Conservation (phyloP, 1,140 invertebrate genomes). For the Trissolcus basalis region DNA sequence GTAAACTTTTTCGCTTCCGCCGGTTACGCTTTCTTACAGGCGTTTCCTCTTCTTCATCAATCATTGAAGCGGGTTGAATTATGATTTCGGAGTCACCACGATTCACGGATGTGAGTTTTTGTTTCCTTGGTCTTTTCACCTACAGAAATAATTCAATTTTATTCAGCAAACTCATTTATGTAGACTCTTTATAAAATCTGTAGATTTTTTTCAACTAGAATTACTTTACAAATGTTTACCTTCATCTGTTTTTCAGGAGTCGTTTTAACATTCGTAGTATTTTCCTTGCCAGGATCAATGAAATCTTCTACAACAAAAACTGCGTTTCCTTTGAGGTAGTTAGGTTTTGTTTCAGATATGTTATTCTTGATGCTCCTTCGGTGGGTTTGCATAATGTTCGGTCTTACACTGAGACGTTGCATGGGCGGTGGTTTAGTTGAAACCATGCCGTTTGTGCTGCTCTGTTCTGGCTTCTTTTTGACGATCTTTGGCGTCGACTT, state of each 20-base stretch:
- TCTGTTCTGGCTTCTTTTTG: constrained; percentile 29
- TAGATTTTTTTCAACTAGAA: neutral
- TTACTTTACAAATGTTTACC: constrained; percentile 9
- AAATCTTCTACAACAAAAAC: constrained; percentile 27
- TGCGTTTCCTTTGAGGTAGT: constrained; percentile 32
- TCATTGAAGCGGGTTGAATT: constrained; percentile 69
- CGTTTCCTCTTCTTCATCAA: constrained; percentile 65
- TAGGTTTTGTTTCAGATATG: constrained; percentile 4
- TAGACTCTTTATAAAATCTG: neutral
- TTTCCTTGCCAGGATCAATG: constrained; percentile 42
- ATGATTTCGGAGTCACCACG: constrained; percentile 74
- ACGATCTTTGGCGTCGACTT: constrained; percentile 30
- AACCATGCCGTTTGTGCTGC: constrained; percentile 28
- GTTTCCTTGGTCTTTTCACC: constrained; percentile 72
- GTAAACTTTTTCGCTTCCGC: constrained; percentile 61
- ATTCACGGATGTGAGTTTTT: constrained; percentile 71
- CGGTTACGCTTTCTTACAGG: constrained; percentile 61
- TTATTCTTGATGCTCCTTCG: constrained; percentile 30
- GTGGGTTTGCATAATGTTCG: constrained; percentile 54
- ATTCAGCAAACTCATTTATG: neutral
- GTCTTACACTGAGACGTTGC: constrained; percentile 33
- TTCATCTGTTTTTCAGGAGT: constrained; percentile 34
- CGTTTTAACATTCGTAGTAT: constrained; percentile 13
- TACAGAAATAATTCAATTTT: constrained; percentile 31
- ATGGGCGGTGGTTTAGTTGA: constrained; percentile 10